Percentiles rank a stretch among this genome's conserved stretches.
Conservation (phyloP, 1,140 invertebrate genomes). For the Drosophila tristis region DNA sequence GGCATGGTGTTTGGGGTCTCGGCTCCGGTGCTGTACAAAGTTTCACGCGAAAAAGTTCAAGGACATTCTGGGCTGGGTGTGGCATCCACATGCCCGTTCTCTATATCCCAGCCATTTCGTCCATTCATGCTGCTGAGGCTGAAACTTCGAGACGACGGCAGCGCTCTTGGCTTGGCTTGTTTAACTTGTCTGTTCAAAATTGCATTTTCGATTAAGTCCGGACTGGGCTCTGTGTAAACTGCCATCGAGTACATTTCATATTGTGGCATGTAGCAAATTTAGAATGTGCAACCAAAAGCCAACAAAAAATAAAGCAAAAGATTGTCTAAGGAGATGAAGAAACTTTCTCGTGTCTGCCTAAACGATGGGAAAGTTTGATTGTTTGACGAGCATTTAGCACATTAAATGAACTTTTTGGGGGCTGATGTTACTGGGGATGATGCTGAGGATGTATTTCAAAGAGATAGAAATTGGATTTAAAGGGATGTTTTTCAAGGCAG, state of each 20-base stretch:
- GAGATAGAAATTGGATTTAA: not conserved
- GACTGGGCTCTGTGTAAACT: conserved; percentile 52
- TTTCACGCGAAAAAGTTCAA: conserved; percentile 75
- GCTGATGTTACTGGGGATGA: conserved; percentile 7
- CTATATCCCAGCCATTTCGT: conserved; percentile 7
- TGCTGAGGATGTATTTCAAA: conserved; percentile 8
- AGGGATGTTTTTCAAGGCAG: not conserved
- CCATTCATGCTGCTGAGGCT: not conserved
- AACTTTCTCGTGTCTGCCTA: conserved; percentile 55
- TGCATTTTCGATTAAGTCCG: conserved; percentile 77
- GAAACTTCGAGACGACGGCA: conserved; percentile 30
- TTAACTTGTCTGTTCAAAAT: conserved; percentile 67
- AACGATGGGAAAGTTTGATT: conserved; percentile 47
- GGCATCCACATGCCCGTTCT: conserved; percentile 13
- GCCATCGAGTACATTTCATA: conserved; percentile 68
- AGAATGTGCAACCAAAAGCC: conserved; percentile 6
- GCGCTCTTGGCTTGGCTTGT: conserved; percentile 37
- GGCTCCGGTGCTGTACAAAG: conserved; percentile 18
- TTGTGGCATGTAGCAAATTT: conserved; percentile 44
- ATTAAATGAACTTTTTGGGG: conserved; percentile 37
- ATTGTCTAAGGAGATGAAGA: conserved; percentile 16
- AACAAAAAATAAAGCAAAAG: conserved; percentile 2
- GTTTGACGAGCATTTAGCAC: conserved; percentile 53
- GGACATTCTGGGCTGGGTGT: conserved; percentile 41
- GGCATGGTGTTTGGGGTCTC: not conserved